A percentile compares a stretch with the other conserved stretches of the same genome.
phyloP scores from a whole-genome alignment of 2,888 invertebrate genomes.

The Chalcosyrphus nemorum region DNA sequence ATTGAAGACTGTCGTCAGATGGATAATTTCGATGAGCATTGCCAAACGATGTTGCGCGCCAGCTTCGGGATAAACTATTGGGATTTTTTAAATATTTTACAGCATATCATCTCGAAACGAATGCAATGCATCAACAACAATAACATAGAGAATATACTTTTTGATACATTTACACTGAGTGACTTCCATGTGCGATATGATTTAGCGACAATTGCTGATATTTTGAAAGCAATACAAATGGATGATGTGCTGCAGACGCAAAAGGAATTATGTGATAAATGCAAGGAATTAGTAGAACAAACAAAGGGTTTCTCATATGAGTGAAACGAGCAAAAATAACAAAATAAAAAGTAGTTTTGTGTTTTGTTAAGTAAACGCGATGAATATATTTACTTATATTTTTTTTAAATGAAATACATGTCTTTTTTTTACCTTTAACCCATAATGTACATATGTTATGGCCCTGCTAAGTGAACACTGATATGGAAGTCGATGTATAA shows the following conservation, averaged over 20 bases:
- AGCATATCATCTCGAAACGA: conserved; percentile 85
- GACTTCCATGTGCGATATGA: conserved; percentile 78
- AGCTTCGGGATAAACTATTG: conserved; percentile 90
- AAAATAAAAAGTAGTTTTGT: background rate
- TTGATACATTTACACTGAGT: conserved; percentile 77
- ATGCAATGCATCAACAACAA: conserved; percentile 68
- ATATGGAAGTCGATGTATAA: too few species aligned
- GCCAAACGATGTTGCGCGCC: conserved; percentile 90
- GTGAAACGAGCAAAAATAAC: conserved; percentile 22
- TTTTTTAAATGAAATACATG: conserved; percentile 29
- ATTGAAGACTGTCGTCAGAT: conserved; percentile 90
- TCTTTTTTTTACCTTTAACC: background rate
- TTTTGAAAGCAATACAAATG: conserved; percentile 76
- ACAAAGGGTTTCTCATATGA: conserved; percentile 41
- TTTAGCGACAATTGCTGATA: conserved; percentile 75
- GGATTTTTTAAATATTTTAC: conserved; percentile 87
- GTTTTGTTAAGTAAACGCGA: conserved; percentile 21
- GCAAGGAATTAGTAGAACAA: conserved; percentile 52
- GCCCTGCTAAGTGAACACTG: too few species aligned
- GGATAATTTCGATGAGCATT: conserved; percentile 89
- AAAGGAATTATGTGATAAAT: conserved; percentile 65
- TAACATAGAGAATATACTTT: conserved; percentile 75
- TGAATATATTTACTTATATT: conserved; percentile 55
- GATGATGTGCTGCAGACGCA: conserved; percentile 74
- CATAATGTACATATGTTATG: too few species aligned